phyloP scores from a whole-genome alignment of 2,888 invertebrate species.

The Hyalella azteca region DNA sequence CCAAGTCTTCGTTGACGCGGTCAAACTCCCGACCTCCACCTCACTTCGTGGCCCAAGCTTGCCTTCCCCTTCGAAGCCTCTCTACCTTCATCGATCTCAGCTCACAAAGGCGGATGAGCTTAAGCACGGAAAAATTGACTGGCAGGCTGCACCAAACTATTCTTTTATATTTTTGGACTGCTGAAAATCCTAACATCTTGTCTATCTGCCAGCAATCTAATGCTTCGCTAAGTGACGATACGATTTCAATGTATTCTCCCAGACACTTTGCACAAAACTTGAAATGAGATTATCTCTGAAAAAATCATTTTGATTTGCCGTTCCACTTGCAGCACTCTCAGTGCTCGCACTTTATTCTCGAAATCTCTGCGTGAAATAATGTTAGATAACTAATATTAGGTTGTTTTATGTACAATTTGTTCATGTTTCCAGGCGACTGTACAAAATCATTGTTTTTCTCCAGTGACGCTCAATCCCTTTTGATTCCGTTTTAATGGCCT shows the following conservation, averaged over 20 bases:
- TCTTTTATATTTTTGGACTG: neutral
- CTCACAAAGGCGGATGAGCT: neutral
- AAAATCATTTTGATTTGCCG: neutral
- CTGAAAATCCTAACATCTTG: neutral
- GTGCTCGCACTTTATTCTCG: neutral
- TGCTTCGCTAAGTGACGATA: too few species aligned
- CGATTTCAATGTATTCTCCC: too few species aligned
- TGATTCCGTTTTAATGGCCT: slow-evolving; percentile 19
- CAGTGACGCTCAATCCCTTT: neutral
- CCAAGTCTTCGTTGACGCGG: slow-evolving; percentile 2
- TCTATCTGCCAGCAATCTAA: too few species aligned
- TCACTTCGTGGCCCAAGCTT: neutral
- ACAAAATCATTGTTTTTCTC: neutral
- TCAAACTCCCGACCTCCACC: neutral
- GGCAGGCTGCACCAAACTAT: neutral
- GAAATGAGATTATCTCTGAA: neutral
- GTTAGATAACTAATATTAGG: neutral
- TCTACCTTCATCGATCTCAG: neutral
- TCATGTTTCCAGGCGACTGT: neutral
- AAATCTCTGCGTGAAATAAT: neutral
- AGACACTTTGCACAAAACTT: too few species aligned
- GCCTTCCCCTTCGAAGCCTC: neutral
- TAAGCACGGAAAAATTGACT: neutral
- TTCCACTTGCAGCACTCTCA: neutral
- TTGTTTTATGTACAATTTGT: neutral